Base-by-base conservation (phyloP, 2,113 vertebrate species). In the Phaethon lepturus region DNA sequence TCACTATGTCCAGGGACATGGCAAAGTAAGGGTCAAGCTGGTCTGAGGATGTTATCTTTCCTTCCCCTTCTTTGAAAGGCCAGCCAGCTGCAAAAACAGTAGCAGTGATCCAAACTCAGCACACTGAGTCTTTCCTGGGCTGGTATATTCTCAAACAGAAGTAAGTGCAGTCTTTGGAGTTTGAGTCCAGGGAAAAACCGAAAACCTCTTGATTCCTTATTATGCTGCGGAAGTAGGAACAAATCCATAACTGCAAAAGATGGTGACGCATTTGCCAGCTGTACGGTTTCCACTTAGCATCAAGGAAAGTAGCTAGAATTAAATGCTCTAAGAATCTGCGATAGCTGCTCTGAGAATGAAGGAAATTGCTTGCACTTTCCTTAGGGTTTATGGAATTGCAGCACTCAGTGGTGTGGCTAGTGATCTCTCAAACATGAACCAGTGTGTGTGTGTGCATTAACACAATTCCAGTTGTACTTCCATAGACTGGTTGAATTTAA, bases 61-160 rank as follows among this genome's bases (percentile, higher is more conserved):
- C 42, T 95, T 99, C 62, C 94, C 97, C 31, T 97, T 95, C 35
- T 97, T 96, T 38, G 94, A 98, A 90, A 99, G 98, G 53, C 68
- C 98, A 13, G 6, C 44, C 13, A 44, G 96, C 67, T 93, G 78
- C 24, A 94, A 97, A 93, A 97, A 50, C 47, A 99, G 98, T 58
- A 98, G 97, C 67, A 82, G 49, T 11, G 97, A 98, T 49, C 96
- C 96, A 42, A 98, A 98, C 85, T 98, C 97, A 13, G 97, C 97
- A 95, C 98, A 97, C 98, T 98, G 33, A 42, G 66, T 44, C 3
- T 35, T 86, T 72, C 62, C 49, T 74, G 40, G 44, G 56, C 50
- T 72, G 31, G 44, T 50, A 4, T 26, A 5, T 66, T 90, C 76
- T 89, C 35, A 59, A 45, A 19, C 47, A 90, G 68, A 92, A 52